A percentile compares a stretch with the other conserved stretches of the same genome.
Conservation (phyloP, 2,113 vertebrate genomes). For the Tapirus terrestris region DNA sequence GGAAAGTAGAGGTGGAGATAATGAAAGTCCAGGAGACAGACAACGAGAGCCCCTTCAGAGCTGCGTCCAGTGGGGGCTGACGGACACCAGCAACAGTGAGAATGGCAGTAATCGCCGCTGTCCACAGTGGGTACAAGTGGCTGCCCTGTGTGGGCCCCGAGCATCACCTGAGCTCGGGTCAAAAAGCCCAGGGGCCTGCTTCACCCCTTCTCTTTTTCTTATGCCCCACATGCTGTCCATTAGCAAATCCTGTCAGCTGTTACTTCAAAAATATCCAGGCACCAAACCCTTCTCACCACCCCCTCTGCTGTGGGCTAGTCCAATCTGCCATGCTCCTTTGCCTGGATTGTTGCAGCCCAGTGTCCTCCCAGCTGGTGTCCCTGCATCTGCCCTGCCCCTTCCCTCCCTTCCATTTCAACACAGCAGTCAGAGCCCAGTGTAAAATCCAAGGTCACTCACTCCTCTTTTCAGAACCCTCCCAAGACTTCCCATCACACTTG, state of each 20-base stretch:
- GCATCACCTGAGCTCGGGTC: background rate
- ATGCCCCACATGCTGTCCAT: background rate
- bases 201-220: background rate
- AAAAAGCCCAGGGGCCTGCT: background rate
- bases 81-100: background rate
- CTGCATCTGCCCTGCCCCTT: rapidly evolving
- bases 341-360: rapidly evolving
- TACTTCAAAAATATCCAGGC: background rate
- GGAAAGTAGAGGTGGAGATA: no score
- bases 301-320: rapidly evolving
- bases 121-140: no score
- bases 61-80: background rate
- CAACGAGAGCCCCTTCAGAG: no score
- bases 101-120: rapidly evolving
- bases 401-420: no score
- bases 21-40: no score
- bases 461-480: background rate
- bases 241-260: background rate
- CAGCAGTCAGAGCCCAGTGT: background rate
- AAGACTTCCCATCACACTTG: background rate
- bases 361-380: no score
- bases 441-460: background rate
- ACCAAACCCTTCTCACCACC: background rate
- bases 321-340: rapidly evolving
- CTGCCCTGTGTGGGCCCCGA: no score